Conservation (phyloP, 2,113 vertebrate genomes). For the pig (Sus scrofa) region T2T-Sscrofa CM000819.6:113052001-113052500, state of each 20-base stretch:
- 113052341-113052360: not conserved
- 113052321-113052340: not conserved
- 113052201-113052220: not conserved
- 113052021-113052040: not conserved
- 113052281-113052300: not conserved
- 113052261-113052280: not conserved
- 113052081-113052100: not conserved
- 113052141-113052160: not conserved
- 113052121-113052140: not conserved
- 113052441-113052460: not conserved
- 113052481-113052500: not conserved
- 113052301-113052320: not conserved
- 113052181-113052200: not conserved
- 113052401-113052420: not conserved
- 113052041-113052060: not conserved
- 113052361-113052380: not conserved
- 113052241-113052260: not conserved
- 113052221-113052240: not conserved
- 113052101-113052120: not conserved
- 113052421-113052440: not conserved
- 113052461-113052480: not conserved
- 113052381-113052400: not conserved
- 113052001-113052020: not conserved
- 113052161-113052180: slow-evolving; percentile 31
- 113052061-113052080: not conserved